Base-by-base conservation (phyloP, 2,888 invertebrate genomes). In the Cotesia congregata region DNA sequence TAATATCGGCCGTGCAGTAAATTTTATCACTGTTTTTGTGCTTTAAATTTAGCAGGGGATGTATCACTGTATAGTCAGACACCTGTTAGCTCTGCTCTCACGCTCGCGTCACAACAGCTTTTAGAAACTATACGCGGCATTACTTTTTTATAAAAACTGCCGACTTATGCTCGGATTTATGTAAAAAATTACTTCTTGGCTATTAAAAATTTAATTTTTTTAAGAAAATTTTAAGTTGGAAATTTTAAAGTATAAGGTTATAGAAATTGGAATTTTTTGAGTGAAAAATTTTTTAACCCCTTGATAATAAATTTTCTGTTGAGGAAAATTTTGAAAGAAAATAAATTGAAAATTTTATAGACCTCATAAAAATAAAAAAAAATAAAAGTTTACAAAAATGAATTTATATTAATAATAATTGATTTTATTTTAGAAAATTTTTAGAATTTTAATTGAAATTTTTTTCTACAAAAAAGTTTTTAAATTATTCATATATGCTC, bases 41-140 rank as follows among this genome's bases (percentile, higher is more conserved):
- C 1, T 30, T 30, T 30, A 30, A 30, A 30, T 30, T 30, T 30
- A 30, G 30, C 30, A 30, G 30, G 30, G 30, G 30, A 30, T 30
- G 82, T 88, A 88, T 88, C 88, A 83, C 87, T 88, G 86, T 88
- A 88, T 86, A 82, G 85, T 75, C 85, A 82, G 85, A 88, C 88
- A 88, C 88, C 88, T 88, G 88, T 88, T 88, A 88, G 85, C 88
- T 81, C 82, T 30, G 81, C 78, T 81, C 80, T 81, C 74, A 77
- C 72, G 79, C 79, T 40, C 64, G 61, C 76, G 78, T 73, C 76
- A 83, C 81, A 83, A 83, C 82, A 74, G 75, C 81, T 82, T 83
- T 81, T 81, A 83, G 74, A 74, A 76, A 75, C 59, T 62, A 65
- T 40, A 64, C 39, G 15, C 75, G 7, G 38, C 6, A 1, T 9